phyloP scores from a whole-genome alignment of 2,113 vertebrate genomes.

The Eidolon helvum region DNA sequence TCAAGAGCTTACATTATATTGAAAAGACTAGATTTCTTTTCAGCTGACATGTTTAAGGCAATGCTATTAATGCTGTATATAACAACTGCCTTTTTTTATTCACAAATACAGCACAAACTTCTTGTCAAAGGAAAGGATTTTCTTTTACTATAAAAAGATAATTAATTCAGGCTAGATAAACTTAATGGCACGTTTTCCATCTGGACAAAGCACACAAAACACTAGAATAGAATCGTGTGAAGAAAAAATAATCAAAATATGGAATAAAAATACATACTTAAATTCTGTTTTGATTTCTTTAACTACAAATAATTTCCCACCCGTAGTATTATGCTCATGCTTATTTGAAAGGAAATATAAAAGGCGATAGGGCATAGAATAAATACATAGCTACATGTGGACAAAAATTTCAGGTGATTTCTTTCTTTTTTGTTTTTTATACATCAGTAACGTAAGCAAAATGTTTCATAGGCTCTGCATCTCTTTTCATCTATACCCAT shows the following conservation, averaged over 20 bases:
- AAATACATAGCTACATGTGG: background rate
- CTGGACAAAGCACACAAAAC: slow-evolving; percentile 61
- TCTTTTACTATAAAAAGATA: slow-evolving; percentile 69
- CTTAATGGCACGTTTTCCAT: slow-evolving; percentile 65
- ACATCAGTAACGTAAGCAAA: background rate
- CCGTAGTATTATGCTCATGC: background rate
- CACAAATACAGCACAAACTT: slow-evolving; percentile 63
- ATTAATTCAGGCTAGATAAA: slow-evolving; percentile 66
- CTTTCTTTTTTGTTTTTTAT: background rate
- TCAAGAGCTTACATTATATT: background rate
- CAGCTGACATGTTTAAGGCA: slow-evolving; percentile 37
- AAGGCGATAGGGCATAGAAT: background rate
- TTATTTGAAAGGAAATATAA: slow-evolving; percentile 51
- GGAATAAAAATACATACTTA: slow-evolving; percentile 42
- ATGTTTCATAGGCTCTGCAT: background rate
- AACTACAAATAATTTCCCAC: slow-evolving; percentile 69
- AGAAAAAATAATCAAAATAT: slow-evolving; percentile 57
- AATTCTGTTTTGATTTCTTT: slow-evolving; percentile 55
- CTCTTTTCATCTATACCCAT: background rate
- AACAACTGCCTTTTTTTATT: slow-evolving; percentile 69
- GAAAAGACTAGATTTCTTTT: slow-evolving; percentile 23
- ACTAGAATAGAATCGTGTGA: slow-evolving; percentile 46
- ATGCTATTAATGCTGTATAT: slow-evolving; percentile 58
- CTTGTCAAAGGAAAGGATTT: slow-evolving; percentile 59
- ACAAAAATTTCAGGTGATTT: background rate